Evolutionary conservation across 1,140 invertebrate species (phyloP), one percentile per base, ranked within the genome.

Genomic region (Arctopsyche grandis): DNA sequence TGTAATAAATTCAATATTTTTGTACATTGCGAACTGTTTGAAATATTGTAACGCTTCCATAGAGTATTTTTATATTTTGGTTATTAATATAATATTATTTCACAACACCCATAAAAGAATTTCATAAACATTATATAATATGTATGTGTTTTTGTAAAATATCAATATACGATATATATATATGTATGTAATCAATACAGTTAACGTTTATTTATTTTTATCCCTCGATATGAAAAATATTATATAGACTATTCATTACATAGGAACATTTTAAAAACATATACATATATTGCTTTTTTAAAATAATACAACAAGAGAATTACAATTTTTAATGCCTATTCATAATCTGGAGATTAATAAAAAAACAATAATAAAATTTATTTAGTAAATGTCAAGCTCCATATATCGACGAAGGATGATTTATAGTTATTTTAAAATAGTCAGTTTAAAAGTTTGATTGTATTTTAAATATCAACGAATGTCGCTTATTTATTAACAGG

Each of bases 211-310:
- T 66, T 66, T 9, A 66, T 12, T 14, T 26, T 29, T 66, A 66
- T 66, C 26, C 26, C 24, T 22, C 63, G 63, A 66, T 66, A 66
- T 66, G 63, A 66, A 66, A 66, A 60, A 60, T 29, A 66, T 66
- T 24, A 3, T 26, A 66, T 66, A 66, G 21, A 66, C 63, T 66
- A 66, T 66, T 66, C 63, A 66, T 9, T 60, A 60, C 22, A 66
- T 66, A 66, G 63, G 63, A 66, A 66, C 63, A 29, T 66, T 66
- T 26, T 66, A 22, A 66, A 66, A 29, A 66, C 63, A 66, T 66
- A 26, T 22, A 66, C 19, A 38, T 38, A 60, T 66, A 66, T 66
- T 66, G 63, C 21, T 66, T 66, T 66, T 66, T 22, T 63, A 63
- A 26, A 26, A 66, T 26, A 9, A 66, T 24, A 26, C 21, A 66